Evolutionary conservation across 2,113 vertebrate species (phyloP).

Genomic region (Orthonyx spaldingii): DNA sequence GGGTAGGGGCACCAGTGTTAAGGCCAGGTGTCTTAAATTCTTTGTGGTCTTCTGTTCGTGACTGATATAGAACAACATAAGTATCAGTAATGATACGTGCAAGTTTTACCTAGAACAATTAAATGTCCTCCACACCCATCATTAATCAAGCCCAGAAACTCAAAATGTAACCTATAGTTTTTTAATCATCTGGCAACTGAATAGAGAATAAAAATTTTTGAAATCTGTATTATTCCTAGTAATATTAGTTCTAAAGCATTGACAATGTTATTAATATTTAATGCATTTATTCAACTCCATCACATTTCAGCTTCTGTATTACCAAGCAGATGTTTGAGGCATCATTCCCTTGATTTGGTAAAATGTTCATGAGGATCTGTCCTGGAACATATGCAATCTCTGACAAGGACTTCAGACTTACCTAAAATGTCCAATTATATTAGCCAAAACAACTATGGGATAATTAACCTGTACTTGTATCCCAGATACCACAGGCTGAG

Average conservation of each 20-base stretch:
- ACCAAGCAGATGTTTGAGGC: neutral
- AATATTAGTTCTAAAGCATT: neutral
- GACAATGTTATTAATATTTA: neutral
- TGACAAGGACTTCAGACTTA: neutral
- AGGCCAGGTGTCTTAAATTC: neutral
- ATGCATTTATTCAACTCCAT: neutral
- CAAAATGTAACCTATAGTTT: neutral
- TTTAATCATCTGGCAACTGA: neutral
- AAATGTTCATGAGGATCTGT: neutral
- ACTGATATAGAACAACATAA: neutral
- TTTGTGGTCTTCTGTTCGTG: neutral
- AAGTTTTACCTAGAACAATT: neutral
- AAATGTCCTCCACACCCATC: neutral
- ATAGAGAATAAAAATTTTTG: neutral
- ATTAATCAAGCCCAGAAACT: neutral
- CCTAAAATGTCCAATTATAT: neutral
- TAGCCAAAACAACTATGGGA: neutral
- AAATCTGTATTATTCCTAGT: neutral
- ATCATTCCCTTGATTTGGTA: accelerated
- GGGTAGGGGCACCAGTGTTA: neutral
- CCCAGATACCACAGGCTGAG: neutral
- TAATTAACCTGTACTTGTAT: neutral
- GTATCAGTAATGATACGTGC: neutral
- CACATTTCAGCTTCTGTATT: neutral
- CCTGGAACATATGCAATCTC: neutral